phyloP scores from a whole-genome alignment of 35 echinoderm and acorn worm species.

The Nesometra sesokonis region DNA sequence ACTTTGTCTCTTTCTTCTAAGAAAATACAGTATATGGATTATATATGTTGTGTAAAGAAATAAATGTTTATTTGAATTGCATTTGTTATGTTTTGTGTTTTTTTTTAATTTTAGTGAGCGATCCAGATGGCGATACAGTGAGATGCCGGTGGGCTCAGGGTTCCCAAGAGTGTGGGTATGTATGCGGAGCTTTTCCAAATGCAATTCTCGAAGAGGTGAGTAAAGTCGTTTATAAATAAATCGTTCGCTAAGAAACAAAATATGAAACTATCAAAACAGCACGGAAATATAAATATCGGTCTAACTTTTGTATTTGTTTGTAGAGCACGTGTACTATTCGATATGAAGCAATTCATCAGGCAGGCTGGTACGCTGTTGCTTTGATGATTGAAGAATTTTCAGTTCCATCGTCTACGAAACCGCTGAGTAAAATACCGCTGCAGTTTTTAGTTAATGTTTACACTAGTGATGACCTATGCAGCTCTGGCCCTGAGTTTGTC shows the following conservation, averaged over 20 bases:
- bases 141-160: not conserved
- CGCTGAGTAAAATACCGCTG: constrained; percentile 16
- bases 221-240: too few relatives aligned
- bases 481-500: not conserved
- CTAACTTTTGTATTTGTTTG: too few relatives aligned
- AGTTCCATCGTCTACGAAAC: not conserved
- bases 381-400: constrained; percentile 33
- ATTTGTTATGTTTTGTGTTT: too few relatives aligned
- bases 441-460: constrained; percentile 16
- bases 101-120: not conserved
- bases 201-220: constrained; percentile 3
- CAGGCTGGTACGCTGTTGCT: constrained; percentile 27
- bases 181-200: not conserved
- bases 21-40: too few relatives aligned
- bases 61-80: too few relatives aligned
- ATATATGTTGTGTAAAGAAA: too few relatives aligned
- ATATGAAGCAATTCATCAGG: not conserved
- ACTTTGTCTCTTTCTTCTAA: too few relatives aligned
- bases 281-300: too few relatives aligned
- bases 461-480: not conserved
- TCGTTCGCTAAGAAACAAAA: too few relatives aligned
- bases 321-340: constrained; percentile 14
- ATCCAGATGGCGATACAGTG: constrained; percentile 1
- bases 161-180: not conserved
- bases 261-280: too few relatives aligned